phyloP scores from a whole-genome alignment of 2,113 vertebrate genomes.

The Pedetes capensis region DNA sequence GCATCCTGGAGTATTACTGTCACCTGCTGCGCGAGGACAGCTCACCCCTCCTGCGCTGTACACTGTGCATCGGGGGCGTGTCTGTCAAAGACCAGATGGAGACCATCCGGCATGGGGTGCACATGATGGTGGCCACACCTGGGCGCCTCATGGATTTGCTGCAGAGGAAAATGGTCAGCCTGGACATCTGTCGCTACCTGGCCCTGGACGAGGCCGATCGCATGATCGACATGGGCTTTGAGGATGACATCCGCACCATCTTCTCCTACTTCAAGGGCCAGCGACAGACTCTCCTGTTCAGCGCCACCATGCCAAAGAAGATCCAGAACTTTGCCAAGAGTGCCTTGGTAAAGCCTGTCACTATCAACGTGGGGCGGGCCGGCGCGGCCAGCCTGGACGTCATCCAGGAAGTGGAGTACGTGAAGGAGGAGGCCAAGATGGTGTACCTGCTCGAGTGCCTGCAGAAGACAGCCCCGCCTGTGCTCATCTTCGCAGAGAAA shows the following conservation, averaged over 20 bases:
- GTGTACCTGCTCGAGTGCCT: constrained; percentile 97
- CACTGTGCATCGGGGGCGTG: constrained; percentile 98
- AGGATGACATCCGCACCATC: constrained; percentile 98
- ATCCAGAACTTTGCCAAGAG: constrained; percentile 99
- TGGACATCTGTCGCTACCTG: constrained; percentile 98
- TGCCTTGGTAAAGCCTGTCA: constrained; percentile 97
- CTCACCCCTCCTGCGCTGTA: constrained; percentile 91
- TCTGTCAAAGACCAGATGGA: constrained; percentile 99
- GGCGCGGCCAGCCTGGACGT: constrained; percentile 98
- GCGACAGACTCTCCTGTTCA: constrained; percentile 97
- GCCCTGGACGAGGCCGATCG: constrained; percentile 97
- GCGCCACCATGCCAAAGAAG: constrained; percentile 99
- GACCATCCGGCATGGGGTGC: constrained; percentile 96
- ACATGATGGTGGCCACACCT: constrained; percentile 99
- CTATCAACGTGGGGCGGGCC: constrained; percentile 96
- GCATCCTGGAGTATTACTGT: constrained; percentile 97
- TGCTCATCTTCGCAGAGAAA: constrained; percentile 98
- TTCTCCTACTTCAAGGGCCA: constrained; percentile 99
- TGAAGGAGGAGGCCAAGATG: constrained; percentile 99
- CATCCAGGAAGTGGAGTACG: constrained; percentile 99
- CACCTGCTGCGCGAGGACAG: constrained; percentile 95
- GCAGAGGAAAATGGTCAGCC: constrained; percentile 99
- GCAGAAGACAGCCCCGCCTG: constrained; percentile 96
- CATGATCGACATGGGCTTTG: constrained; percentile 99
- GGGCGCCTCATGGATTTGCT: constrained; percentile 97